phyloP scores from a whole-genome alignment of 1,140 invertebrate genomes.

The Ooceraea biroi region DNA sequence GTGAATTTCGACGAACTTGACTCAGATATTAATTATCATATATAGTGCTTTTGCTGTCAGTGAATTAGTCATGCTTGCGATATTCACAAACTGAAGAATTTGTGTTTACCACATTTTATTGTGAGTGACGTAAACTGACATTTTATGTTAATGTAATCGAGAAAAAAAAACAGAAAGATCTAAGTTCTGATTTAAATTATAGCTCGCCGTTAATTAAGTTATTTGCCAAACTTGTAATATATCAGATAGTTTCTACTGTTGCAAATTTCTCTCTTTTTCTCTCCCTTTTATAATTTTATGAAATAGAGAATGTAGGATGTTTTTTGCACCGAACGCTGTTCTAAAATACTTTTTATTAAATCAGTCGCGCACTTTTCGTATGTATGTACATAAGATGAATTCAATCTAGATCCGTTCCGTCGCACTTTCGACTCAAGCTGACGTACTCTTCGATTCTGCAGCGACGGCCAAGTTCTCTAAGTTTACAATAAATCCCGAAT shows the following conservation, averaged over 20 bases:
- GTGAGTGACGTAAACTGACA: neutral
- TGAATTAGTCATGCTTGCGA: neutral
- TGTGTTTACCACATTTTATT: neutral
- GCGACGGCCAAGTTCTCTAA: neutral
- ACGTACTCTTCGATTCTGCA: neutral
- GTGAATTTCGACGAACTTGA: no score
- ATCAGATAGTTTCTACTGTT: no score
- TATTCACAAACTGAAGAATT: neutral
- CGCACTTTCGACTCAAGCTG: constrained; percentile 16
- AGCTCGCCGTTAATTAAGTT: neutral
- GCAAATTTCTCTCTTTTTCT: no score
- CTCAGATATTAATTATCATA: no score
- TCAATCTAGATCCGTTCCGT: neutral
- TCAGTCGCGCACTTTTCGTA: neutral
- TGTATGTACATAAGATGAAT: neutral
- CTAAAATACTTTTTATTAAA: neutral
- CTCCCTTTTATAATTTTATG: neutral
- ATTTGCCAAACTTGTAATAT: neutral
- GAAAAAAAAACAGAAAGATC: neutral
- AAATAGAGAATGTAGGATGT: neutral
- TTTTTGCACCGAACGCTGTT: neutral
- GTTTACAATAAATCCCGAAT: neutral
- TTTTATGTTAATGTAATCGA: neutral
- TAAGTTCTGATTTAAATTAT: neutral
- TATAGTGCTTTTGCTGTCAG: no score